These are phyloP conservation scores for Hyppa rectilinea DNA, from an alignment of 2,888 invertebrate species.

Conservation along the genomic window DNA sequence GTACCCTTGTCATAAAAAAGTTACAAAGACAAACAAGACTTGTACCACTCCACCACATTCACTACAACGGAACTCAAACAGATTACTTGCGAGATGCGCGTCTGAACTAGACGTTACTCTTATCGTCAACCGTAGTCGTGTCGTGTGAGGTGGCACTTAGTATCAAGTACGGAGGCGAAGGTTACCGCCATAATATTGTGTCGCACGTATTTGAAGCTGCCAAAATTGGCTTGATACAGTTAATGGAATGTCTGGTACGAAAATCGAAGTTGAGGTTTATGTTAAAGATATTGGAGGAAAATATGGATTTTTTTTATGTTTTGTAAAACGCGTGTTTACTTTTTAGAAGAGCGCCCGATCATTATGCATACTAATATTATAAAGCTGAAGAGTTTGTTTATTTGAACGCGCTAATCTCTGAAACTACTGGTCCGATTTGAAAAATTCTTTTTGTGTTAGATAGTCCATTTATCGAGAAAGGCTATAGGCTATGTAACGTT, in stretches of 20 bases:
- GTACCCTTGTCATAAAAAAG: not conserved
- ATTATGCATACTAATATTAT: too few species aligned
- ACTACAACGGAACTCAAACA: conserved; percentile 34
- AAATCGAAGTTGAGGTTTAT: conserved; percentile 36
- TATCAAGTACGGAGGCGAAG: conserved; percentile 32
- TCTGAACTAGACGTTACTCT: conserved; percentile 52
- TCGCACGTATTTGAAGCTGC: conserved; percentile 26
- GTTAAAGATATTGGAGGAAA: conserved; percentile 14
- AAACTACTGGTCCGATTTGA: too few species aligned
- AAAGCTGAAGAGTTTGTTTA: too few species aligned
- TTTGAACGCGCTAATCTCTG: too few species aligned
- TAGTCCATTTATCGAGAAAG: too few species aligned
- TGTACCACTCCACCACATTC: conserved; percentile 9
- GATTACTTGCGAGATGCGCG: conserved; percentile 45
- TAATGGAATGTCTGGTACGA: conserved; percentile 50
- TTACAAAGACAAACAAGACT: conserved; percentile 4
- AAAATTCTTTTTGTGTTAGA: too few species aligned
- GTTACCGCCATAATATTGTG: conserved; percentile 45
- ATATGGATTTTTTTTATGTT: not conserved
- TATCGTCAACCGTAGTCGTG: conserved; percentile 55
- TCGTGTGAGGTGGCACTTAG: conserved; percentile 41
- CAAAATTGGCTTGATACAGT: conserved; percentile 59
- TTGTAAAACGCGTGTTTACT: not conserved
- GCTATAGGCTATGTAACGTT: too few species aligned
- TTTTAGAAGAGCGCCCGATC: too few species aligned